Base-by-base conservation (phyloP, 2,797 vertebrate genomes). In the Lepus townsendii region DNA sequence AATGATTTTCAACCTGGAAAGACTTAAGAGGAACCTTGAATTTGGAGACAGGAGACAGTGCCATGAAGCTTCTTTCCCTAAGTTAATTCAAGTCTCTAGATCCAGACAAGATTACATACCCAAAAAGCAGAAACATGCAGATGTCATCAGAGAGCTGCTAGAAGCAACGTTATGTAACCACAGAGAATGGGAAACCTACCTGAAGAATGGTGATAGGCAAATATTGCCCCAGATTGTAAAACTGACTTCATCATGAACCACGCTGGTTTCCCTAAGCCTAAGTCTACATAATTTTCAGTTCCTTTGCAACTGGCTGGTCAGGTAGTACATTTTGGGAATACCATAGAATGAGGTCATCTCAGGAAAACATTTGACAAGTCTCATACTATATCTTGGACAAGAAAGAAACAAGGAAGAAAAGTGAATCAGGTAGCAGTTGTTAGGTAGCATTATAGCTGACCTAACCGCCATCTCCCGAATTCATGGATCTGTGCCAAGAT, bases 361-460 rank as follows among this genome's bases (percentile, higher is more conserved):
- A 69, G 32, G 66, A 94, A 85, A 79, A 93, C n/a, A 93, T 47
- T 57, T 92, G 63, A 95, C 79, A 89, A 86, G 66, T 78, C 27
- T 95, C 78, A 52, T 90, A 47, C 3, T 63, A 11, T 83, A 66
- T 72, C 62, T 30, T 86, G 78, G 79, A 22, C 84, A 92, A 66
- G 60, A 94, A 92, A 66, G 42, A 84, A 83, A 94, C 71, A 78
- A 63, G 26, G 6, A 12, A 7, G 60, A 27, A 54, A 83, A 83
- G 26, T 27, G 85, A 77, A 92, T 83, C 57, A 62, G 71, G 71
- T 42, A 57, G 60, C 66, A 92, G 73, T 38, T 27, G 54, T 94
- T 68, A 86, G n/a, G 79, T 50, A 78, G 50, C 32, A 72, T 84
- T 60, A 60, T 27, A 66, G 63, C 42, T 71, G 27, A 91, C 30